Evolutionary conservation across 2,888 invertebrate species (phyloP).

Genomic region (Leptinotarsa haldemani): DNA sequence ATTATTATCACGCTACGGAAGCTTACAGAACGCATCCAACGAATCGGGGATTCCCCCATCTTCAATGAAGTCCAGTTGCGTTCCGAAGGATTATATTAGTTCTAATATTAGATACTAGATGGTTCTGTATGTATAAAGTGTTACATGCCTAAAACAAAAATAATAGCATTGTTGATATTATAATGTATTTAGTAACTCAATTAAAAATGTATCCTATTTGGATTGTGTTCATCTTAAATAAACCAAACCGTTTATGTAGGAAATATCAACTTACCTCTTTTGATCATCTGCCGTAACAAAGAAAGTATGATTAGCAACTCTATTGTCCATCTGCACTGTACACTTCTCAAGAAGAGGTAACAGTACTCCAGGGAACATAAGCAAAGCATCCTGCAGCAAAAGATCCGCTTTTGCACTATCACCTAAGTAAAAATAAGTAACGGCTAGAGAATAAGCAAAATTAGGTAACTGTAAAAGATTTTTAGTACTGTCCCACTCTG

Average conservation of each 20-base stretch:
- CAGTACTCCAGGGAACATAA: constrained; percentile 85
- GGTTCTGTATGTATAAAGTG: too few relatives aligned
- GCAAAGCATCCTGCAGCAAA: constrained; percentile 79
- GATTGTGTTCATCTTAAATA: constrained; percentile 1
- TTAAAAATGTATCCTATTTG: too few relatives aligned
- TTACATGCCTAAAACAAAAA: too few relatives aligned
- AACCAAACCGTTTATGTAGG: background rate
- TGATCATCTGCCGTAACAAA: constrained; percentile 60
- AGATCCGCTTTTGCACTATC: constrained; percentile 68
- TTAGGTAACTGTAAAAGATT: constrained; percentile 88
- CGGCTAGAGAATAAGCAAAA: constrained; percentile 82
- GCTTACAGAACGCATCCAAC: too few relatives aligned
- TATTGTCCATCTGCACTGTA: constrained; percentile 76
- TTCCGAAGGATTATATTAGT: too few relatives aligned
- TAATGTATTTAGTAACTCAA: too few relatives aligned
- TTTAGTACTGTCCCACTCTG: constrained; percentile 72
- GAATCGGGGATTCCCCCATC: too few relatives aligned
- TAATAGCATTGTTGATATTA: too few relatives aligned
- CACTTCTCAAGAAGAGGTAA: constrained; percentile 81
- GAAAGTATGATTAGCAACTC: constrained; percentile 70
- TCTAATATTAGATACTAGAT: too few relatives aligned
- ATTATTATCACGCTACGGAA: too few relatives aligned
- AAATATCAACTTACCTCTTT: constrained; percentile 63
- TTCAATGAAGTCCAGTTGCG: too few relatives aligned
- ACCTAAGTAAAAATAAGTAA: constrained; percentile 75